These are phyloP conservation scores for Sycobia sp. DNA, from an alignment of 1,140 invertebrate species.

Conservation along the genomic window DNA sequence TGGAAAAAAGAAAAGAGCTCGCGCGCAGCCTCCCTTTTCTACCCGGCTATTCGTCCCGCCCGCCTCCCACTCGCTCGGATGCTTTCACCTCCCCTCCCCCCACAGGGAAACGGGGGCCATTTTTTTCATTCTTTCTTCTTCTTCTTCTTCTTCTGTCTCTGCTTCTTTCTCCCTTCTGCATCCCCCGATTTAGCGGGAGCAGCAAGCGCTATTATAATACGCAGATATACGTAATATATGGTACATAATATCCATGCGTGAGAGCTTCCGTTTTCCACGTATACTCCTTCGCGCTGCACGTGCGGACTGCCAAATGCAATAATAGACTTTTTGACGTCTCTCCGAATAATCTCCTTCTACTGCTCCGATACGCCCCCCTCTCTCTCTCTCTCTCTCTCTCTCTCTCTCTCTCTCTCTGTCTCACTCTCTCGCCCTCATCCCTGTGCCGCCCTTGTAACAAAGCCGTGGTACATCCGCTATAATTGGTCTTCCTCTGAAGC, in stretches of 20 bases:
- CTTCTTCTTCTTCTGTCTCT: conserved; percentile 8
- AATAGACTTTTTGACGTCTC: conserved; percentile 41
- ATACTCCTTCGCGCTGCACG: too few species aligned
- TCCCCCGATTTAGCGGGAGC: conserved; percentile 7
- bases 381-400: neutral
- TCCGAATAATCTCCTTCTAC: conserved; percentile 19
- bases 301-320: too few species aligned
- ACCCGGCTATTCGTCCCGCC: too few species aligned
- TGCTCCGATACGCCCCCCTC: neutral
- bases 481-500: too few species aligned
- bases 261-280: conserved; percentile 6
- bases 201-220: conserved; percentile 3
- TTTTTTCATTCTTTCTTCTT: conserved; percentile 36
- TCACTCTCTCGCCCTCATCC: too few species aligned
- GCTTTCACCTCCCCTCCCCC: conserved; percentile 26
- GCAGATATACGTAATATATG: neutral
- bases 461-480: too few species aligned
- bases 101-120: conserved; percentile 34
- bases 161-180: conserved; percentile 17
- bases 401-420: too few species aligned
- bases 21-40: conserved; percentile 31
- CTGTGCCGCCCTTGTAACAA: too few species aligned
- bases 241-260: too few species aligned
- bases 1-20: conserved; percentile 48
- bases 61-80: too few species aligned